phyloP scores from a whole-genome alignment of 2,888 invertebrate genomes.

The Operophtera brumata region DNA sequence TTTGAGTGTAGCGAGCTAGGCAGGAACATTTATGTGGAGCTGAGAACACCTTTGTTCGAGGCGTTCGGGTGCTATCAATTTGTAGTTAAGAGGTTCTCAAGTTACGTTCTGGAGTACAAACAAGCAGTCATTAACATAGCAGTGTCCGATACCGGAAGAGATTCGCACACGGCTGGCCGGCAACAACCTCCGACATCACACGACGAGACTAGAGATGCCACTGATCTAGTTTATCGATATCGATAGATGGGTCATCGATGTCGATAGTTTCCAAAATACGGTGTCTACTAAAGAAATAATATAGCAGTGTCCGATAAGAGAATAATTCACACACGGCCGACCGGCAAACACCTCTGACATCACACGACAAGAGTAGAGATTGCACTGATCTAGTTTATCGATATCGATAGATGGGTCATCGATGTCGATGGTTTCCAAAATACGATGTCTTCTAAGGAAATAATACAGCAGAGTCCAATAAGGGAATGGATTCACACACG shows the following conservation, averaged over 20 bases:
- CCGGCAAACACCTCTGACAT: slow-evolving; percentile 72
- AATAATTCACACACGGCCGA: slow-evolving; percentile 67
- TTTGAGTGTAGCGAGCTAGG: neutral
- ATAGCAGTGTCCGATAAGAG: slow-evolving; percentile 65
- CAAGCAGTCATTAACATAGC: slow-evolving; percentile 58
- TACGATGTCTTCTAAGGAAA: slow-evolving; percentile 26
- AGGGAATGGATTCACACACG: slow-evolving; percentile 69
- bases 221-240: slow-evolving; percentile 27
- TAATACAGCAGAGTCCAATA: slow-evolving; percentile 61
- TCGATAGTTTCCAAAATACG: too few species aligned
- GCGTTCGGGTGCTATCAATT: slow-evolving; percentile 22
- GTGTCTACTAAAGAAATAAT: slow-evolving; percentile 40
- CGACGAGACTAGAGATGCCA: slow-evolving; percentile 53
- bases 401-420: neutral
- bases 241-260: slow-evolving; percentile 4
- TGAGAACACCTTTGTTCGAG: slow-evolving; percentile 7
- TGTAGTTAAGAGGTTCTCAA: slow-evolving; percentile 23
- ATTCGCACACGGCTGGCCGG: slow-evolving; percentile 62
- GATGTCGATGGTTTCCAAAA: too few species aligned
- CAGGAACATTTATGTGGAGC: neutral
- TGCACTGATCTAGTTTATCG: slow-evolving; percentile 16
- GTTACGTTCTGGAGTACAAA: slow-evolving; percentile 46
- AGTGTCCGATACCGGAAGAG: slow-evolving; percentile 69
- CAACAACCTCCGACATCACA: slow-evolving; percentile 77
- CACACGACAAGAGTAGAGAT: slow-evolving; percentile 63